Evolutionary conservation across 2,797 vertebrate genomes (phyloP).

Genomic region (Gadopsis bispinosus): DNA sequence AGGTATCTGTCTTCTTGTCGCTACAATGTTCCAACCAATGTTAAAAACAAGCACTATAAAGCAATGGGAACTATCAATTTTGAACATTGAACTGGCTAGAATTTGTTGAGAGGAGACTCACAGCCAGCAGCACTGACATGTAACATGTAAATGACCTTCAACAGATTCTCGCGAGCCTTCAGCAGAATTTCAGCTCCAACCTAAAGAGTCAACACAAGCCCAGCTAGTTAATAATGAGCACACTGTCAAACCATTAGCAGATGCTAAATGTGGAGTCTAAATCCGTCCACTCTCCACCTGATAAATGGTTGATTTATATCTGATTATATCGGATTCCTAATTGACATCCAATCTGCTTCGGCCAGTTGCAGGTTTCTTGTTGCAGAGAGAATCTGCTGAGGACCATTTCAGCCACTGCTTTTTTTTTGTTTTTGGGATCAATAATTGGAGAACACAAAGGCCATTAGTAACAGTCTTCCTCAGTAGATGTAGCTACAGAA

Average conservation of each 20-base stretch:
- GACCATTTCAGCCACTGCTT: not conserved
- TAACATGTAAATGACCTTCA: slow-evolving; percentile 30
- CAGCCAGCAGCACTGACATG: slow-evolving; percentile 1
- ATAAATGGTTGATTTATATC: not conserved
- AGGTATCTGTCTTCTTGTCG: not conserved
- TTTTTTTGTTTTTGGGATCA: not conserved
- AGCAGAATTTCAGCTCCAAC: not conserved
- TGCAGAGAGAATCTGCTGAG: not conserved
- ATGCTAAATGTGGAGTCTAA: slow-evolving; percentile 1
- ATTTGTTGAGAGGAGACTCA: not conserved
- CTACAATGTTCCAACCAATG: not conserved
- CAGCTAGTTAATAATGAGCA: not conserved
- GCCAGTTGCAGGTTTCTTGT: not conserved
- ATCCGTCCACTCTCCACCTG: not conserved
- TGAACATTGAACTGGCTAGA: not conserved
- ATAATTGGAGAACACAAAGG: not conserved
- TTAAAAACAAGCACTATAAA: not conserved
- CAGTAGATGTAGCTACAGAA: not conserved
- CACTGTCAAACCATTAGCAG: not conserved
- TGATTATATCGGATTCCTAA: not conserved
- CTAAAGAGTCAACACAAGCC: not conserved
- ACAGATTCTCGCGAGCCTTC: slow-evolving; percentile 7
- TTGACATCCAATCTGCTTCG: not conserved
- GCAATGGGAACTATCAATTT: not conserved
- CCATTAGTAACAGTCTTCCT: no score